Conservation (phyloP, 2,888 invertebrate genomes). For the Orthosia gothica region DNA sequence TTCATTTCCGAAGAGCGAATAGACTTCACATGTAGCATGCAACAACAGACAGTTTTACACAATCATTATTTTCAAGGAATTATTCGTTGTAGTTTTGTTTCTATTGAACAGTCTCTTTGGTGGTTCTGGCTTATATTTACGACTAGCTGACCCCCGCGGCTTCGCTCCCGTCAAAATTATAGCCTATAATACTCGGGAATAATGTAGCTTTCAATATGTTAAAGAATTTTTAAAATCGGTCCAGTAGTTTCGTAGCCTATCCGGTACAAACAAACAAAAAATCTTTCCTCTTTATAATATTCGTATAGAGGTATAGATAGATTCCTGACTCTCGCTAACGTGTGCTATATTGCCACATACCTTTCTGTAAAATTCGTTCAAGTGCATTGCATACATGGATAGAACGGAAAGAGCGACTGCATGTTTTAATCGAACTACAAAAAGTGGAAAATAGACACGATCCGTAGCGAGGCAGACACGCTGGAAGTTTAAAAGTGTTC, state of each 20-base stretch:
- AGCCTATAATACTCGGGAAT: too few relatives aligned
- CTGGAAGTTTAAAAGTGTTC: constrained; percentile 81
- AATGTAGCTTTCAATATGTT: too few relatives aligned
- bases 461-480: constrained; percentile 70
- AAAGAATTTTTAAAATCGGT: too few relatives aligned
- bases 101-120: constrained; percentile 50
- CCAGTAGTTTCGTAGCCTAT: too few relatives aligned
- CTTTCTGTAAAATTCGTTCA: constrained; percentile 72
- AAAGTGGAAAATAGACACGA: constrained; percentile 71
- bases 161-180: too few relatives aligned
- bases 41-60: constrained; percentile 53
- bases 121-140: constrained; percentile 61
- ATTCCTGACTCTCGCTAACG: constrained; percentile 59
- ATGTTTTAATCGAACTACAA: constrained; percentile 78
- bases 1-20: constrained; percentile 64
- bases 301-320: too few relatives aligned
- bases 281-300: too few relatives aligned
- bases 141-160: too few relatives aligned
- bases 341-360: constrained; percentile 72
- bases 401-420: constrained; percentile 73
- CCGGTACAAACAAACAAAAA: too few relatives aligned
- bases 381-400: constrained; percentile 72
- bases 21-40: constrained; percentile 28
- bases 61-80: constrained; percentile 63
- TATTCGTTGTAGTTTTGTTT: constrained; percentile 55